phyloP scores from a whole-genome alignment of 2,113 vertebrate species.

The Zeus faber region DNA sequence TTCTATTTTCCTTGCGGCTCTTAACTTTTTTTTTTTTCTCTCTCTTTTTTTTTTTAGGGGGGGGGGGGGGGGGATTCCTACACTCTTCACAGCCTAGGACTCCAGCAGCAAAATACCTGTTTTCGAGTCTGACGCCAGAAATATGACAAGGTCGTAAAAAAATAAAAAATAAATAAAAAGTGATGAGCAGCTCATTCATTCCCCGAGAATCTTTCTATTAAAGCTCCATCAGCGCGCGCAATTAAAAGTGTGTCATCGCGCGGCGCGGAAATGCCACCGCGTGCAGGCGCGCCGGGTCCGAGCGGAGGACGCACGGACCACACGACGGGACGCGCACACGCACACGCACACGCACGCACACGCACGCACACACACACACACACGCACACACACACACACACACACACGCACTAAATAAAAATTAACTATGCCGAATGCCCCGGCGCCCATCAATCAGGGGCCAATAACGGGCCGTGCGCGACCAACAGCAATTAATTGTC shows the following conservation, averaged over 20 bases:
- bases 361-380: slow-evolving; percentile 24
- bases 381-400: slow-evolving; percentile 17
- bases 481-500: slow-evolving; percentile 69
- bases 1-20: too few relatives aligned
- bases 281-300: slow-evolving; percentile 8
- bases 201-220: slow-evolving; percentile 64
- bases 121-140: slow-evolving; percentile 51
- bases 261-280: slow-evolving; percentile 46
- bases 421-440: slow-evolving; percentile 73
- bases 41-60: neutral
- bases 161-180: too few relatives aligned
- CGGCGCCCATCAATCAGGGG: slow-evolving; percentile 69
- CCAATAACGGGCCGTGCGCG: slow-evolving; percentile 56
- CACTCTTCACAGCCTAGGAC: neutral
- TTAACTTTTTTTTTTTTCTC: too few relatives aligned
- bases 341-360: too few relatives aligned
- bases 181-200: slow-evolving; percentile 62
- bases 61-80: too few relatives aligned
- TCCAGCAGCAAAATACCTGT: slow-evolving; percentile 45
- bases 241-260: slow-evolving; percentile 69
- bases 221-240: slow-evolving; percentile 47
- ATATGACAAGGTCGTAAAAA: slow-evolving; percentile 67
- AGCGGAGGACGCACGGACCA: slow-evolving; percentile 29
- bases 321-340: slow-evolving; percentile 20
- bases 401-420: slow-evolving; percentile 72